These are phyloP conservation scores for Bettongia penicillata DNA, from an alignment of 2,113 vertebrate genomes.

Conservation along the genomic window DNA sequence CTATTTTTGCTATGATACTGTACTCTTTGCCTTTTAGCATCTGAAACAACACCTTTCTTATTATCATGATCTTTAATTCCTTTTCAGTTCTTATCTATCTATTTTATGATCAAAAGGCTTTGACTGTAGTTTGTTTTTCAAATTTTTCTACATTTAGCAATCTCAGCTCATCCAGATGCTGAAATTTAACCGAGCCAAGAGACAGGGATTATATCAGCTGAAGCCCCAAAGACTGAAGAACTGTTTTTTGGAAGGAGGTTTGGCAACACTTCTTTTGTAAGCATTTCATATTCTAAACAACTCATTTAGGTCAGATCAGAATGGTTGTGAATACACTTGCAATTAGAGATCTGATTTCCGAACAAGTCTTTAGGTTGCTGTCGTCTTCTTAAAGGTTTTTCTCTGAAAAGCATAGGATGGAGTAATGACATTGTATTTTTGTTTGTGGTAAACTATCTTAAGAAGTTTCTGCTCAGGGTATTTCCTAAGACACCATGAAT, in stretches of 20 bases:
- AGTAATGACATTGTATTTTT: background rate
- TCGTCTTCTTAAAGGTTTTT: background rate
- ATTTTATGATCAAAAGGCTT: background rate
- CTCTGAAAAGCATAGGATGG: background rate
- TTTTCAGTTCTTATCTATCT: background rate
- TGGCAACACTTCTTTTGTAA: background rate
- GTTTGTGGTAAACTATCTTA: background rate
- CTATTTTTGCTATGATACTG: background rate
- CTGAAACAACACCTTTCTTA: background rate
- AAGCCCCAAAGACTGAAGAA: background rate
- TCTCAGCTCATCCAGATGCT: background rate
- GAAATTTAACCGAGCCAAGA: background rate
- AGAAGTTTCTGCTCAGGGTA: background rate
- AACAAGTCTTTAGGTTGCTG: background rate
- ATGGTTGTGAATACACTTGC: background rate
- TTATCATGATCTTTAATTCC: background rate
- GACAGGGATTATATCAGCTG: background rate
- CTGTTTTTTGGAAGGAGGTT: background rate
- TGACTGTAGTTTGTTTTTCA: background rate
- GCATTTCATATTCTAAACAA: background rate
- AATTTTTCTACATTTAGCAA: background rate
- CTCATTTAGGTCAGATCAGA: background rate
- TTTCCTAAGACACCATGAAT: background rate
- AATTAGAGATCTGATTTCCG: background rate
- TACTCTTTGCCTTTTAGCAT: background rate